These are phyloP conservation scores for Volucella zonaria DNA, from an alignment of 2,888 invertebrate species.

Conservation along the genomic window DNA sequence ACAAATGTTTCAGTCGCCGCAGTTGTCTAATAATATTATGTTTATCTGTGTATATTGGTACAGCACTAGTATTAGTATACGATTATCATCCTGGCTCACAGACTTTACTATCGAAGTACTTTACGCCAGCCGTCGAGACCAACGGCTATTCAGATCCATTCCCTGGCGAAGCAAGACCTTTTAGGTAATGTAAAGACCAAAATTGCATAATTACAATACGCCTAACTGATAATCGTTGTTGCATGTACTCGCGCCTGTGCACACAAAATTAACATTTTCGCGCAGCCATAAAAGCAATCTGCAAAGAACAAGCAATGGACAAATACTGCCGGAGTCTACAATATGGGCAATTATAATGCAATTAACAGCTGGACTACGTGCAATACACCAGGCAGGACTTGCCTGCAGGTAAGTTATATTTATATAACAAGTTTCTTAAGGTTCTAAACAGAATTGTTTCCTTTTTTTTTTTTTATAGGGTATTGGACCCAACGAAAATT, in stretches of 20 bases:
- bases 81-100: slow-evolving; percentile 96
- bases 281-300: slow-evolving; percentile 82
- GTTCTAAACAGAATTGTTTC: neutral
- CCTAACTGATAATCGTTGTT: slow-evolving; percentile 47
- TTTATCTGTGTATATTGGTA: slow-evolving; percentile 26
- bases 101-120: slow-evolving; percentile 93
- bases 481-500: slow-evolving; percentile 96
- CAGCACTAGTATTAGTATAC: slow-evolving; percentile 96
- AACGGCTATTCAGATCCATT: slow-evolving; percentile 91
- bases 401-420: slow-evolving; percentile 84
- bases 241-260: slow-evolving; percentile 13
- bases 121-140: slow-evolving; percentile 85
- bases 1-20: neutral
- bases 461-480: slow-evolving; percentile 83
- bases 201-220: slow-evolving; percentile 39
- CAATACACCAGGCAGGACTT: slow-evolving; percentile 90
- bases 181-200: slow-evolving; percentile 78
- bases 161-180: slow-evolving; percentile 88
- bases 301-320: slow-evolving; percentile 86
- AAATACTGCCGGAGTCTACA: slow-evolving; percentile 92
- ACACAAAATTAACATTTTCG: slow-evolving; percentile 35
- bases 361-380: slow-evolving; percentile 94
- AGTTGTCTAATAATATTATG: neutral
- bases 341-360: slow-evolving; percentile 98
- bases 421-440: neutral